Evolutionary conservation across 1,140 invertebrate species (phyloP).

Genomic region (Bombus sibiricus): DNA sequence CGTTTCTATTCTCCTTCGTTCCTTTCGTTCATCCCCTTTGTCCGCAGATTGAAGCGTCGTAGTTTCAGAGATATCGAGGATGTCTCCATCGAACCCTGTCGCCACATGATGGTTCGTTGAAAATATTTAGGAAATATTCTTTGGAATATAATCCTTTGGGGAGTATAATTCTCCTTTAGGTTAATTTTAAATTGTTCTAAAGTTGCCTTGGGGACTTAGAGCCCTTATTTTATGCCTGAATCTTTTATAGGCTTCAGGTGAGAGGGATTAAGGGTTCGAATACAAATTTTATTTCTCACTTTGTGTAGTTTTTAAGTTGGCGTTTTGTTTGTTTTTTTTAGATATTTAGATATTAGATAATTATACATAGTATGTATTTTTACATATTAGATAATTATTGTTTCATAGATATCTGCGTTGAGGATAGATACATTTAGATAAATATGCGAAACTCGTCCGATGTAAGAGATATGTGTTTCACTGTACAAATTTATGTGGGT

Average conservation of each 20-base stretch:
- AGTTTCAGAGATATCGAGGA: neutral
- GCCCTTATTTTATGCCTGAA: neutral
- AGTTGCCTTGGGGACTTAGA: neutral
- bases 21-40: neutral
- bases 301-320: neutral
- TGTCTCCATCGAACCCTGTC: neutral
- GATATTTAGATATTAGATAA: too few relatives aligned
- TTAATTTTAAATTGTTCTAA: too few relatives aligned
- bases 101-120: neutral
- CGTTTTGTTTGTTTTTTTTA: neutral
- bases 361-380: too few relatives aligned
- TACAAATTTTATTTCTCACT: neutral
- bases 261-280: fast-evolving
- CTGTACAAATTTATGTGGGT: too few relatives aligned
- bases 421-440: too few relatives aligned
- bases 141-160: too few relatives aligned
- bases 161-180: too few relatives aligned
- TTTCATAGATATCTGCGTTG: too few relatives aligned
- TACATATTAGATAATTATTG: too few relatives aligned
- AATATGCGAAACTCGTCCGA: too few relatives aligned
- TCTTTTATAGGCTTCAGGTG: neutral
- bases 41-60: neutral
- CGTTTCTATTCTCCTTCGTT: neutral
- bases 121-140: too few relatives aligned
- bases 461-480: too few relatives aligned